phyloP scores from a whole-genome alignment of 2,888 invertebrate genomes.

The Nudaria mundana region DNA sequence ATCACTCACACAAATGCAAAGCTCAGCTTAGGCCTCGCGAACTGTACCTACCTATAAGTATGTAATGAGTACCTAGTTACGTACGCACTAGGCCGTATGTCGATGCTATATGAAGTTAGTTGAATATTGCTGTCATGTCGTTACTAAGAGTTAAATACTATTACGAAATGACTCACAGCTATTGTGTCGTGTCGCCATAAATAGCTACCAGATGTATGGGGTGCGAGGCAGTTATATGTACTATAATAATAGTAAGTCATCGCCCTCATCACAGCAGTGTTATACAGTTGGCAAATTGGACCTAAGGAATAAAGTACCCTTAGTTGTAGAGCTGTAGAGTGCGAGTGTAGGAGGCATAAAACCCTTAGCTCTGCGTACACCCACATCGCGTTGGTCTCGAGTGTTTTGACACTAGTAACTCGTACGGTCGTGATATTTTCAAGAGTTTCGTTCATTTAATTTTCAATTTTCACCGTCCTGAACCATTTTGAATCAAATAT shows the following conservation, averaged over 20 bases:
- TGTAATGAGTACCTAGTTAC: too few species aligned
- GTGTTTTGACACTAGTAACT: slow-evolving; percentile 37
- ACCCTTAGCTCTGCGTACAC: slow-evolving; percentile 47
- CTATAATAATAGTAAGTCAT: slow-evolving; percentile 44
- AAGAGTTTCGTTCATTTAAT: too few species aligned
- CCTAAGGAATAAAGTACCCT: slow-evolving; percentile 57
- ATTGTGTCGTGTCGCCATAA: slow-evolving; percentile 62
- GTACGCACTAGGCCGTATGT: too few species aligned
- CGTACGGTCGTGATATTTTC: slow-evolving; percentile 31
- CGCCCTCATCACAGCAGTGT: slow-evolving; percentile 32
- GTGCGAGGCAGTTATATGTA: slow-evolving; percentile 35
- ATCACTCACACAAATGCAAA: too few species aligned
- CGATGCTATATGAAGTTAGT: too few species aligned
- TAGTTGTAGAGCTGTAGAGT: slow-evolving; percentile 46
- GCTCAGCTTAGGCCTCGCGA: too few species aligned
- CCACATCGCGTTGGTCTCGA: slow-evolving; percentile 49
- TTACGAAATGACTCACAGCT: slow-evolving; percentile 52
- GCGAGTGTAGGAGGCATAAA: slow-evolving; percentile 29
- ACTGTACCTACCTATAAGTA: too few species aligned
- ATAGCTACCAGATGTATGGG: slow-evolving; percentile 56
- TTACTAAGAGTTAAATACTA: slow-evolving; percentile 35
- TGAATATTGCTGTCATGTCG: slow-evolving; percentile 49
- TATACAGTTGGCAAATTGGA: slow-evolving; percentile 56
- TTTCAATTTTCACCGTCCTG: too few species aligned
- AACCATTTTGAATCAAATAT: too few species aligned